phyloP scores from a whole-genome alignment of 2,113 vertebrate genomes.

The Hoplias malabaricus region DNA sequence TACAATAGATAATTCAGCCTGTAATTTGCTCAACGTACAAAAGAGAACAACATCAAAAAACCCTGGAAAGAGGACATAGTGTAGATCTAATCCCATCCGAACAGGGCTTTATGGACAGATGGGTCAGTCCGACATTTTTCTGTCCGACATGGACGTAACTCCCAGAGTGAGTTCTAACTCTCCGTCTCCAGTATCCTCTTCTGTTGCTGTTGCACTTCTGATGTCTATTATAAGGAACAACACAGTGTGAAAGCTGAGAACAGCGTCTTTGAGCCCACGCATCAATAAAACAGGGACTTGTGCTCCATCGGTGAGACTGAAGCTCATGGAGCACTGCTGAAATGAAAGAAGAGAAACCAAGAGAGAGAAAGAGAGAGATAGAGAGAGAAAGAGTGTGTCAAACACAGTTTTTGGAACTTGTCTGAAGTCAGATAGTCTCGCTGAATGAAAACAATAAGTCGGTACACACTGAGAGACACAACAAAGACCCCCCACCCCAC shows the following conservation, averaged over 20 bases:
- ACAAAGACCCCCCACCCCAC: neutral
- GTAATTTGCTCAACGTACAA: too few species aligned
- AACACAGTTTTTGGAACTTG: conserved; percentile 1
- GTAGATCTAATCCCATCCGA: too few species aligned
- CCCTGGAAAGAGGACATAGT: too few species aligned
- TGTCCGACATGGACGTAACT: conserved; percentile 19
- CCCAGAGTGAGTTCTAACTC: conserved; percentile 36
- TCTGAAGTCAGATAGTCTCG: neutral
- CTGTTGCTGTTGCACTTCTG: conserved; percentile 43
- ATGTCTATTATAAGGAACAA: conserved; percentile 51
- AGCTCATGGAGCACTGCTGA: conserved; percentile 34
- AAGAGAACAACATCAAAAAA: too few species aligned
- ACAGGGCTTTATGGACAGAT: too few species aligned
- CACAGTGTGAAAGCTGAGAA: conserved; percentile 41
- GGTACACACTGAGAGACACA: neutral
- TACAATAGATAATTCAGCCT: too few species aligned
- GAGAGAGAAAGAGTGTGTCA: conserved; percentile 26
- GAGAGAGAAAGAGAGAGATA: neutral
- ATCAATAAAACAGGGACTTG: conserved; percentile 55
- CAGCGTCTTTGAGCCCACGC: conserved; percentile 53
- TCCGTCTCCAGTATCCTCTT: conserved; percentile 42
- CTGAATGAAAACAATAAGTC: conserved; percentile 11
- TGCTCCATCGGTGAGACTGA: conserved; percentile 39
- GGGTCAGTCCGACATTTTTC: too few species aligned
- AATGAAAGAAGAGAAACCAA: too few species aligned